A percentile compares a stretch with the other conserved stretches of the same genome.
These are phyloP conservation scores for Struthidea cinerea DNA, from an alignment of 2,113 vertebrate genomes.

Conservation along the genomic window DNA sequence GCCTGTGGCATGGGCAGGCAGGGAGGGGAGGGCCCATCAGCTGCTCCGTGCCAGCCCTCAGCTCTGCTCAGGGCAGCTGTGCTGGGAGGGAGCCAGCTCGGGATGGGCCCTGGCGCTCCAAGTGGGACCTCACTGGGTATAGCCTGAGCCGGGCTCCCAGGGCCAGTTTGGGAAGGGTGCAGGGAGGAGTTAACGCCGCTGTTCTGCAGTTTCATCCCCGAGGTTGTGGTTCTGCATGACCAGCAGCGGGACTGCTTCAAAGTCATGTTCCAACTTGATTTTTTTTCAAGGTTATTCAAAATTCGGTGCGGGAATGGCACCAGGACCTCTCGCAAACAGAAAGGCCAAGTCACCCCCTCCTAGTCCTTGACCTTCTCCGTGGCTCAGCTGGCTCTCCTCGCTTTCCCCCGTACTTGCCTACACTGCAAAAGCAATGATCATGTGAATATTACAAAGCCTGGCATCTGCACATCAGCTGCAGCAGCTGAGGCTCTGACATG, in stretches of 20 bases:
- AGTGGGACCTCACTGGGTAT: not conserved
- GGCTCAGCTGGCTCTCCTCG: not conserved
- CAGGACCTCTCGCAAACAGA: not conserved
- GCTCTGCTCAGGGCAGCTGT: not conserved
- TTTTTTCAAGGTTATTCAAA: not conserved
- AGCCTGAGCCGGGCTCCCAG: not conserved
- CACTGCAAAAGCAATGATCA: not conserved
- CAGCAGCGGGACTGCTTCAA: not conserved
- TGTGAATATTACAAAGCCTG: not conserved
- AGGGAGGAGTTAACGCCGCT: not conserved
- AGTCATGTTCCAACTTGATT: not conserved
- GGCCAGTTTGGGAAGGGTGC: not conserved
- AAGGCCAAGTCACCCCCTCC: not conserved
- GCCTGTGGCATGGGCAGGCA: not conserved
- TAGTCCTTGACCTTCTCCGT: not conserved
- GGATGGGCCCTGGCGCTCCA: not conserved
- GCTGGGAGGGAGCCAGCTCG: not conserved
- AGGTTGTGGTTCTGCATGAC: not conserved
- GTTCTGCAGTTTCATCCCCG: not conserved
- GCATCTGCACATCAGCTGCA: constrained; percentile 31
- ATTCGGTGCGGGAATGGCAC: not conserved
- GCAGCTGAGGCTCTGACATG: not conserved
- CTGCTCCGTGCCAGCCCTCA: not conserved
- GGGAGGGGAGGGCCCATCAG: not conserved
- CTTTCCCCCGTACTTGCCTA: not conserved